Conservation (phyloP, 2,888 invertebrate genomes). For the Sarcophaga subvicina region DNA sequence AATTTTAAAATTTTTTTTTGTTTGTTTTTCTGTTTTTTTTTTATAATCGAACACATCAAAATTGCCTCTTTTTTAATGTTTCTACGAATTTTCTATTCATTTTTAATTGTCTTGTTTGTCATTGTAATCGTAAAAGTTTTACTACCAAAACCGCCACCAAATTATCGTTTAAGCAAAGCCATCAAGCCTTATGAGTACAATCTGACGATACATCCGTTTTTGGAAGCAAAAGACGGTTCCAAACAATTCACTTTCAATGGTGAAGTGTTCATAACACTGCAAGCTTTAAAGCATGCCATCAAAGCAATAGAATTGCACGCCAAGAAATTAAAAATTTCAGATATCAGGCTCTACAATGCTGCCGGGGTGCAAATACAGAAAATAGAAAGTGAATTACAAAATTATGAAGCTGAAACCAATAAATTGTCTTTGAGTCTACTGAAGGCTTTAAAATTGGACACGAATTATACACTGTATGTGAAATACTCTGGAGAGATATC, state of each 20-base stretch:
- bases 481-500: conserved; percentile 83
- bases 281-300: conserved; percentile 79
- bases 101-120: conserved; percentile 78
- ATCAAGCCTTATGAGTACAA: conserved; percentile 83
- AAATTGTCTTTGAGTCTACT: conserved; percentile 80
- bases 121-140: background rate
- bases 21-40: background rate
- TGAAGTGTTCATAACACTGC: conserved; percentile 82
- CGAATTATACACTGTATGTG: conserved; percentile 81
- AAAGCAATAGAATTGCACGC: conserved; percentile 82
- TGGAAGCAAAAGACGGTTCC: conserved; percentile 73
- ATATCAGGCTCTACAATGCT: conserved; percentile 63
- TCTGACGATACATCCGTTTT: conserved; percentile 82
- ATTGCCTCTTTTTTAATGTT: background rate
- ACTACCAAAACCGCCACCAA: background rate
- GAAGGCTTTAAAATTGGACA: conserved; percentile 76
- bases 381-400: conserved; percentile 59
- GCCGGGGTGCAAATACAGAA: background rate
- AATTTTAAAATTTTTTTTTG: too few relatives aligned
- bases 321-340: conserved; percentile 71
- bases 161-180: conserved; percentile 77
- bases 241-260: conserved; percentile 75
- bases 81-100: background rate
- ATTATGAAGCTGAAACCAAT: conserved; percentile 75
- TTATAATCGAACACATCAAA: background rate